Conservation (phyloP, 2,888 invertebrate species). For the Parasteatoda lunata region DNA sequence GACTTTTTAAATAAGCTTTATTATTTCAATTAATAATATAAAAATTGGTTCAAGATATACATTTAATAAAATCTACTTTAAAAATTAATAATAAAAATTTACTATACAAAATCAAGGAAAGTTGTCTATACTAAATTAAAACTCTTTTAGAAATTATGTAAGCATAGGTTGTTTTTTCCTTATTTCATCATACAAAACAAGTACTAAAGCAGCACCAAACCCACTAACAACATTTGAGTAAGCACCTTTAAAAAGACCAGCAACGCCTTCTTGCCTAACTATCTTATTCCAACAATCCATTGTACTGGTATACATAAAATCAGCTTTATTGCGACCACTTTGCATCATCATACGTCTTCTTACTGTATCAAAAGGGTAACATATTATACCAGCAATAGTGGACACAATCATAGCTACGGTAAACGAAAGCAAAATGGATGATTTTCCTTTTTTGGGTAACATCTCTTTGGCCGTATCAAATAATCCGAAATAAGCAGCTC, state of each 20-base stretch:
- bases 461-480: conserved; percentile 96
- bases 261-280: conserved; percentile 85
- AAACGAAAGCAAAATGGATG: conserved; percentile 93
- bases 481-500: conserved; percentile 96
- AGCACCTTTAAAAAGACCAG: conserved; percentile 97
- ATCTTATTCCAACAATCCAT: conserved; percentile 93
- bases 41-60: too few relatives aligned
- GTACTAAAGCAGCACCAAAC: conserved; percentile 94
- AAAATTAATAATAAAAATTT: too few relatives aligned
- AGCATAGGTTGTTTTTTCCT: conserved; percentile 73
- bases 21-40: too few relatives aligned
- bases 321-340: conserved; percentile 85
- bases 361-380: conserved; percentile 96
- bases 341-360: conserved; percentile 99
- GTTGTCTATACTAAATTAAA: too few relatives aligned
- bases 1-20: too few relatives aligned
- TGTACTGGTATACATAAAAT: conserved; percentile 91
- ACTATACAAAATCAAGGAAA: too few relatives aligned
- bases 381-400: conserved; percentile 91
- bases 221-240: conserved; percentile 95
- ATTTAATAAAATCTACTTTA: too few relatives aligned
- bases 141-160: too few relatives aligned
- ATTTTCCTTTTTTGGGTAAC: conserved; percentile 93
- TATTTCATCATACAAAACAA: conserved; percentile 93
- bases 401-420: conserved; percentile 92